Conservation (phyloP, 2,888 invertebrate species). For the Aleiodes testaceus region DNA sequence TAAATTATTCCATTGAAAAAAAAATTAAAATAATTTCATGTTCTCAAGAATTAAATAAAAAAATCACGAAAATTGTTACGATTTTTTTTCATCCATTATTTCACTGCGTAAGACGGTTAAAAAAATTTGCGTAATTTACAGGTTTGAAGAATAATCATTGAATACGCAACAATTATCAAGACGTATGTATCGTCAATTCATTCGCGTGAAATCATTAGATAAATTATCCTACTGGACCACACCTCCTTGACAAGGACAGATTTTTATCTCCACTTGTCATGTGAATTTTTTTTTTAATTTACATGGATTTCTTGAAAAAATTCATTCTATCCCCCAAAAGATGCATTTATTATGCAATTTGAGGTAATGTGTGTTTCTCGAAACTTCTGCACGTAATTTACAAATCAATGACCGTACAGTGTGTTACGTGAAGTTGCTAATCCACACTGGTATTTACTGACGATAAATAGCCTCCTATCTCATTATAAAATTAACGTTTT, state of each 20-base stretch:
- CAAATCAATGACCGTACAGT: slow-evolving; percentile 50
- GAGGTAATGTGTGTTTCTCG: neutral
- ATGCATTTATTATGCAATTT: neutral
- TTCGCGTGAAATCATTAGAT: slow-evolving; percentile 45
- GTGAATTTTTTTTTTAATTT: slow-evolving; percentile 18
- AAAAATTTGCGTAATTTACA: slow-evolving; percentile 22
- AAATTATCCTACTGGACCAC: slow-evolving; percentile 57
- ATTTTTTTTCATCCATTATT: too few species aligned
- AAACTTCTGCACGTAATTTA: slow-evolving; percentile 43
- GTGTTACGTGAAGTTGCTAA: slow-evolving; percentile 43
- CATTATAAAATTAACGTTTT: slow-evolving; percentile 6
- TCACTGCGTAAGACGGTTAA: neutral
- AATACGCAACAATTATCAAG: slow-evolving; percentile 8
- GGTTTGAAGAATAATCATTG: slow-evolving; percentile 8
- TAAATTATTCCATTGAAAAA: too few species aligned
- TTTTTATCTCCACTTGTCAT: slow-evolving; percentile 57
- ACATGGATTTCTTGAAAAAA: slow-evolving; percentile 6
- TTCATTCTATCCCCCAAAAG: neutral
- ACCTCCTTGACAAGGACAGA: slow-evolving; percentile 65
- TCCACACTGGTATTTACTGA: neutral
- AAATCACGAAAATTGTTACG: neutral
- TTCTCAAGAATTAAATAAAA: neutral
- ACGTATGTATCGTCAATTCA: slow-evolving; percentile 6
- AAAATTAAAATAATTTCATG: neutral
- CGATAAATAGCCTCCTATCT: neutral